phyloP scores from a whole-genome alignment of 2,113 vertebrate genomes.

The Sciurus niger region DNA sequence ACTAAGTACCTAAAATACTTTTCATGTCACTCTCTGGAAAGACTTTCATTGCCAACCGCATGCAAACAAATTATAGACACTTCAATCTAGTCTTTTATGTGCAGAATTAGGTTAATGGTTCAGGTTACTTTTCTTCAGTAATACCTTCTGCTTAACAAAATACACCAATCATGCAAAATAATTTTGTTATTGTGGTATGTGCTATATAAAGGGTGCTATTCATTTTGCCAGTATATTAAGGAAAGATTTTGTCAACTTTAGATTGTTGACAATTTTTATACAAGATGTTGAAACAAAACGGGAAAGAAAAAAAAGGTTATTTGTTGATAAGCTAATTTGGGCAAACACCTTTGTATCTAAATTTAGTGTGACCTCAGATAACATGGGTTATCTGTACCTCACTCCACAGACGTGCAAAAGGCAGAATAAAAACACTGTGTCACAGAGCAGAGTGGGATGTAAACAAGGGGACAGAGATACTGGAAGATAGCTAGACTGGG shows the following conservation, averaged over 20 bases:
- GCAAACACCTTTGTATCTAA: background rate
- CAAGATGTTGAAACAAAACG: background rate
- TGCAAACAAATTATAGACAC: background rate
- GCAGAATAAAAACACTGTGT: background rate
- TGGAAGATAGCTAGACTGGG: background rate
- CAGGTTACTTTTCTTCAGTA: background rate
- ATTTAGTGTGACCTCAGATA: background rate
- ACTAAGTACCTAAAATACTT: background rate
- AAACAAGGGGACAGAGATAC: accelerated
- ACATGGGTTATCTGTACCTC: background rate
- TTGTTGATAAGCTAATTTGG: slow-evolving; percentile 9
- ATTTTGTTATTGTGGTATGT: background rate
- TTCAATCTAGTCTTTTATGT: background rate
- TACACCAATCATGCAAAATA: background rate
- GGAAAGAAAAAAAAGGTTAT: background rate
- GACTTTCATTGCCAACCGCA: background rate
- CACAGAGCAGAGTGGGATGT: background rate
- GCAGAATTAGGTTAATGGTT: background rate
- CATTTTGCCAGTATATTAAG: background rate
- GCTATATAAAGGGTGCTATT: background rate
- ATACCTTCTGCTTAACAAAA: background rate
- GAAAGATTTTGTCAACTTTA: background rate
- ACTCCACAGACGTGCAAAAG: background rate
- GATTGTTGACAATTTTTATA: background rate
- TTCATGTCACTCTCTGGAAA: background rate